Percentiles rank a stretch among this genome's conserved stretches.
These are phyloP conservation scores for Melieria picta DNA, from an alignment of 2,888 invertebrate species.

Conservation along the genomic window DNA sequence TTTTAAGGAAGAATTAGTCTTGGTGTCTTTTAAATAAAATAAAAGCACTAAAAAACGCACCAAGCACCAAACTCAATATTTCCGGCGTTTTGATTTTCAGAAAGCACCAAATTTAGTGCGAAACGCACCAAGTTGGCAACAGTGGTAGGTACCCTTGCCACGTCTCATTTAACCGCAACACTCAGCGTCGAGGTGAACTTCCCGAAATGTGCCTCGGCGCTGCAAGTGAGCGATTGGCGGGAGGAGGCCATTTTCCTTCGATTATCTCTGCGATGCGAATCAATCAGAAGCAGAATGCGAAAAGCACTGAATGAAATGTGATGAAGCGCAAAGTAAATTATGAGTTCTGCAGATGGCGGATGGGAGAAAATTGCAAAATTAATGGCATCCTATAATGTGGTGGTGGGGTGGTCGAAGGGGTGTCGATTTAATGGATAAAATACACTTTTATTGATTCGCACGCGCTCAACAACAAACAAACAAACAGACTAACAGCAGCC, in stretches of 20 bases:
- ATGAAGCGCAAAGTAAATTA: background rate
- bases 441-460: background rate
- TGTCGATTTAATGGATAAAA: conserved; percentile 9
- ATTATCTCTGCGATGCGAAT: background rate
- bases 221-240: too few species aligned
- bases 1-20: too few species aligned
- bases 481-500: background rate
- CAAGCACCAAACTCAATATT: too few species aligned
- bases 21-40: too few species aligned
- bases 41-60: too few species aligned
- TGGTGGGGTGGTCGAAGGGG: background rate
- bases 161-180: too few species aligned
- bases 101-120: too few species aligned
- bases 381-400: background rate
- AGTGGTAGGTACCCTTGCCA: too few species aligned
- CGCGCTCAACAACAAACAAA: background rate
- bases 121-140: too few species aligned
- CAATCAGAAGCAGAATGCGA: background rate
- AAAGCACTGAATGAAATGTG: background rate
- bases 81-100: too few species aligned
- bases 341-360: background rate
- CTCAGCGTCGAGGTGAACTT: too few species aligned
- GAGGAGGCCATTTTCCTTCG: background rate
- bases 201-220: too few species aligned
- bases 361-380: background rate